Conservation (phyloP, 2,797 vertebrate species). For the Lithobates pipiens region DNA sequence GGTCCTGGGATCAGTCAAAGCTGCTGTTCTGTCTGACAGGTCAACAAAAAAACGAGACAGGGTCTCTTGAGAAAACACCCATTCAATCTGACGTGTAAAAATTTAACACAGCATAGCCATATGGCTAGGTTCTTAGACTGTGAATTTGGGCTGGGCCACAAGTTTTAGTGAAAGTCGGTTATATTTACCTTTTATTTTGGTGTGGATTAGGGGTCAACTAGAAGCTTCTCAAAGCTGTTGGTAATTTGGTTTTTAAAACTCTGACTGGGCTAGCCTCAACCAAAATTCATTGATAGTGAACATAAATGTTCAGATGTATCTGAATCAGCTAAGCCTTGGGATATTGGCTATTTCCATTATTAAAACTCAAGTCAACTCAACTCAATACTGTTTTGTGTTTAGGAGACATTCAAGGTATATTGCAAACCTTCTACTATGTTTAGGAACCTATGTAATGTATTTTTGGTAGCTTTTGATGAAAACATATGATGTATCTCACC, state of each 20-base stretch:
- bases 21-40: slow-evolving; percentile 63
- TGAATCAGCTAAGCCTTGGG: not conserved
- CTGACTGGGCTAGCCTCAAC: slow-evolving; percentile 9
- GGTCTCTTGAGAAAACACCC: slow-evolving; percentile 60
- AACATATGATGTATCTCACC: too few species aligned
- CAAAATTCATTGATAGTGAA: slow-evolving; percentile 1
- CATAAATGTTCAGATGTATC: not conserved
- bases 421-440: too few species aligned
- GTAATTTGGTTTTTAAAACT: not conserved
- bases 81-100: slow-evolving; percentile 62
- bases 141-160: slow-evolving; percentile 51
- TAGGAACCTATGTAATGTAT: too few species aligned
- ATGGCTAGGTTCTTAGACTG: slow-evolving; percentile 55
- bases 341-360: not conserved
- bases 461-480: too few species aligned
- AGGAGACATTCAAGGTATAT: too few species aligned
- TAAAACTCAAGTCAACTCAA: not conserved
- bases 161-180: slow-evolving; percentile 54
- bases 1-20: slow-evolving; percentile 62
- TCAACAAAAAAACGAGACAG: slow-evolving; percentile 62
- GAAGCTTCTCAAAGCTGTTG: slow-evolving; percentile 32
- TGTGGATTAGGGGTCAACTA: slow-evolving; percentile 31
- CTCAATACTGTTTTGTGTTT: too few species aligned
- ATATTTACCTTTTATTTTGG: slow-evolving; percentile 39
- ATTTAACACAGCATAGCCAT: slow-evolving; percentile 60